A percentile compares a stretch with the other conserved stretches of the same genome.
Evolutionary conservation across 1,140 invertebrate genomes (phyloP).

Genomic region (Episyrphus balteatus): DNA sequence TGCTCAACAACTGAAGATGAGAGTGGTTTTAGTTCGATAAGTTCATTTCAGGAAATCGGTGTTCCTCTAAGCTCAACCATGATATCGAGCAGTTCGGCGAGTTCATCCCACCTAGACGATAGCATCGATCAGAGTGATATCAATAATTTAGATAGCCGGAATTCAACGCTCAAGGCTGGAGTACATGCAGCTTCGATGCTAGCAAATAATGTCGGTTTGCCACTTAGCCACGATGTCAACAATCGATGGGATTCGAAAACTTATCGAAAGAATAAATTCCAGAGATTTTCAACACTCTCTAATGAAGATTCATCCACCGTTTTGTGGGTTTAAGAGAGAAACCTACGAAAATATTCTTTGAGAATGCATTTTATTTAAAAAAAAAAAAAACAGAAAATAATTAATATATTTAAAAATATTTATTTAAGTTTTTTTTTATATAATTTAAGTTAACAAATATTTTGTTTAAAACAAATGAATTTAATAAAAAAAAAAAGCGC

Average conservation of each 20-base stretch:
- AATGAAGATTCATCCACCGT: constrained; percentile 30
- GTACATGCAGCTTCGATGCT: constrained; percentile 1
- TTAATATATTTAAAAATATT: too few relatives aligned
- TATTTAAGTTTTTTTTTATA: too few relatives aligned
- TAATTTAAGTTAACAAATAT: too few relatives aligned
- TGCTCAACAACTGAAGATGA: constrained; percentile 51
- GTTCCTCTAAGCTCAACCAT: constrained; percentile 42
- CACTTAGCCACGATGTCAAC: constrained; percentile 7
- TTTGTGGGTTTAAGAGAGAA: constrained; percentile 22
- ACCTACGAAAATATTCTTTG: too few relatives aligned
- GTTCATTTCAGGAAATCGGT: constrained; percentile 66
- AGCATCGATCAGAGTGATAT: background rate
- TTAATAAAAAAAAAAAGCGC: too few relatives aligned
- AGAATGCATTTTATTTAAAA: too few relatives aligned
- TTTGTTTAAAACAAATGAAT: too few relatives aligned
- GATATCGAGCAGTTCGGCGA: constrained; percentile 10
- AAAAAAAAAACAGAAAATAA: too few relatives aligned
- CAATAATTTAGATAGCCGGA: constrained; percentile 22
- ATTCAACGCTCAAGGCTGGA: constrained; percentile 25
- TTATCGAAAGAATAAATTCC: constrained; percentile 27
- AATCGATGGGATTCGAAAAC: constrained; percentile 13
- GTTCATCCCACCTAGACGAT: background rate
- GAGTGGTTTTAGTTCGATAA: constrained; percentile 71
- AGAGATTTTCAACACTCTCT: constrained; percentile 32
- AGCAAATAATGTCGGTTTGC: constrained; percentile 19